These are phyloP conservation scores for Pelmatolapia mariae DNA, from an alignment of 2,113 vertebrate species.

Conservation along the genomic window DNA sequence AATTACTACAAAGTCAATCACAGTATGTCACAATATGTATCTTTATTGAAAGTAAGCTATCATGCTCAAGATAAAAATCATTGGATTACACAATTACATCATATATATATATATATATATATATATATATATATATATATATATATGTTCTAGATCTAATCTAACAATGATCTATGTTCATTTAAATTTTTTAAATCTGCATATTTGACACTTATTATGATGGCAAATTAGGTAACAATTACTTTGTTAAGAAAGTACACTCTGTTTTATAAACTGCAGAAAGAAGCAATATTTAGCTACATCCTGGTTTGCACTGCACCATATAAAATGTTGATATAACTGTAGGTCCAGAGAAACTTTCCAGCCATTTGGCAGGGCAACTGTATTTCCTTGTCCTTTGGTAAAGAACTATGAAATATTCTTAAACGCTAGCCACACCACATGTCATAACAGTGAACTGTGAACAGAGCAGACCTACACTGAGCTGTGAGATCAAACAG, in stretches of 20 bases:
- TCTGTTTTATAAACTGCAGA: too few species aligned
- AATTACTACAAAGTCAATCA: not conserved
- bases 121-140: too few species aligned
- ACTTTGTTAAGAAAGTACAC: too few species aligned
- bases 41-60: not conserved
- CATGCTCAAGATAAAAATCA: not conserved
- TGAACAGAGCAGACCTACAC: not conserved
- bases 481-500: not conserved
- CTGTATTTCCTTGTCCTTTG: too few species aligned
- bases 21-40: not conserved
- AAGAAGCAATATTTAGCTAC: too few species aligned
- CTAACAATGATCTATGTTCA: not conserved
- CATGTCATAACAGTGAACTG: not conserved
- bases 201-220: too few species aligned
- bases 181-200: not conserved
- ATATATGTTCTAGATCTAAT: not conserved
- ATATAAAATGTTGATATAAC: too few species aligned
- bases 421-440: not conserved
- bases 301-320: too few species aligned
- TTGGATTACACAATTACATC: not conserved
- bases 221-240: too few species aligned
- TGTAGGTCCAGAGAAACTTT: too few species aligned
- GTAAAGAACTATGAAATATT: not conserved
- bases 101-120: too few species aligned
- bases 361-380: too few species aligned